Evolutionary conservation across 2,888 invertebrate species (phyloP), one percentile per base, ranked within the genome.

Genomic region (Mimas tiliae): DNA sequence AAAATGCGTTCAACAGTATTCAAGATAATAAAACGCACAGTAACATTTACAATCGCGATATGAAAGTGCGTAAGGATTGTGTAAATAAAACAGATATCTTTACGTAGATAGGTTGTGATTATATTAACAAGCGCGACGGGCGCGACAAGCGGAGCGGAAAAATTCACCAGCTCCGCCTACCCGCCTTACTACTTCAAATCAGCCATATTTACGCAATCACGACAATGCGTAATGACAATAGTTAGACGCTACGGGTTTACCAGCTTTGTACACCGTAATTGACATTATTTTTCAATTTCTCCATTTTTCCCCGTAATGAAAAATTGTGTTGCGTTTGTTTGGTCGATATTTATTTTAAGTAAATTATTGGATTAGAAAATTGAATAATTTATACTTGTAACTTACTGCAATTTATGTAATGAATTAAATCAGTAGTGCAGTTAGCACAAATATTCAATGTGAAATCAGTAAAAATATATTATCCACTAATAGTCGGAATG

Each of bases 231-330:
- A 93, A 93, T 92, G 90, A 89, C 85, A 81, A 89, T 90, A 84
- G 87, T 90, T 89, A 90, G 86, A 83, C 81, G 82, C 86, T 84
- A 78, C 81, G 81, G 82, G 80, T 82, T 75, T 77, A 73, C 77
- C 78, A 73, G 74, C 82, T 85, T 83, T 85, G 86, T 86, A 83
- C 83, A 82, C 82, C 79, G 90, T 92, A 92, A 93, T 93, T 93
- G 92, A 88, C 89, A 91, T 93, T 90, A 91, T 91, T 92, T 92
- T 91, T 84, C 91, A 91, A 91, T 92, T 91, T 92, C 90, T 87
- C 83, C 75, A 79, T 81, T 73, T 80, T 85, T 86, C 88, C 82
- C 85, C 81, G 76, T 89, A 91, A 91, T 90, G 86, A 89, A 91
- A 88, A 91, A 88, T 87, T 83, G 86, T 81, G 75, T 73, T 83